Evolutionary conservation across 2,113 vertebrate species (phyloP).

Genomic region (Onychorhynchus coronatus): DNA sequence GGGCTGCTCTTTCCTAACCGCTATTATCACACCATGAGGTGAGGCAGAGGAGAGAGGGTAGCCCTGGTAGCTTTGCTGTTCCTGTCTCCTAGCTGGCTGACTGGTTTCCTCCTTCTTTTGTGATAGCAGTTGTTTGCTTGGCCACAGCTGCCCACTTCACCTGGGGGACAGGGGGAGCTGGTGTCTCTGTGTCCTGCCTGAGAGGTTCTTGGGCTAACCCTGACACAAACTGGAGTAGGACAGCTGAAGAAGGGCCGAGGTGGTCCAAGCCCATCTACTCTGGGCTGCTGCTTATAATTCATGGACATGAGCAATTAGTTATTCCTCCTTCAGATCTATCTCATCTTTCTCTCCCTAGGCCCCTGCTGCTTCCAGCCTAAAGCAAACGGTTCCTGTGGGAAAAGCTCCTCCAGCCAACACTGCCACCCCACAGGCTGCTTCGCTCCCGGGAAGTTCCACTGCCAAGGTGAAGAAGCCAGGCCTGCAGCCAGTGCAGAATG

Average conservation of each 20-base stretch:
- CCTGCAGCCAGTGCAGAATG: neutral
- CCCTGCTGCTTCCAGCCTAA: neutral
- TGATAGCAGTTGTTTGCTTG: neutral
- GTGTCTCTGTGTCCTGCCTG: neutral
- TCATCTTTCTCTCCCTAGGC: neutral
- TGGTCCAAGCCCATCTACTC: neutral
- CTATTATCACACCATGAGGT: rapidly evolving
- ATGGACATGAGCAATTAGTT: neutral
- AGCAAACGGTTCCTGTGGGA: neutral
- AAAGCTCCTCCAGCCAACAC: neutral
- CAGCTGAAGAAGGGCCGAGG: neutral
- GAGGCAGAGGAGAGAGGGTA: neutral
- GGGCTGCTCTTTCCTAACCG: neutral
- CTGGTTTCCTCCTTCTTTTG: neutral
- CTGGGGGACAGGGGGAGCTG: neutral
- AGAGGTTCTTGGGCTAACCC: neutral
- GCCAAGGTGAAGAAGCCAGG: neutral
- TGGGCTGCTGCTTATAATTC: neutral
- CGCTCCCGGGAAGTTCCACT: neutral
- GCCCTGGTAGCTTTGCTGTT: neutral
- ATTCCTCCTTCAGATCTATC: neutral
- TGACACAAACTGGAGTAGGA: rapidly evolving
- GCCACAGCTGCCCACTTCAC: neutral
- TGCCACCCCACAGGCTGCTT: rapidly evolving
- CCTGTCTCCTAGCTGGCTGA: neutral